Base-by-base conservation (phyloP, 2,113 vertebrate genomes). In the Chelonoidis abingdonii region DNA sequence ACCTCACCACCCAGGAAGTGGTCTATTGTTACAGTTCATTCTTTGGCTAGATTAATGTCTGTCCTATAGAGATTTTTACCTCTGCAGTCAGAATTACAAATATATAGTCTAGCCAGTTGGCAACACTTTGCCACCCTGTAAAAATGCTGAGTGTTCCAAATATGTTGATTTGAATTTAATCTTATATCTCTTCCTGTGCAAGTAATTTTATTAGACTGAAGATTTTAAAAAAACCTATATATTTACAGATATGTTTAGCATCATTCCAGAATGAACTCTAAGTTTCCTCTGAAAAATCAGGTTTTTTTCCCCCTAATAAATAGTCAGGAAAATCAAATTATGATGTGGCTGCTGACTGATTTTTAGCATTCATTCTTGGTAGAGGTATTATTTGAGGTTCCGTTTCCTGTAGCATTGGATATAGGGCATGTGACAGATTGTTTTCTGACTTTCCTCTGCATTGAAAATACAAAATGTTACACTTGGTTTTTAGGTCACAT, bases 271-370 rank as follows among this genome's bases (percentile, higher is more conserved):
- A 78, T 62, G 41, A 65, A 47, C 4, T 6, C 4, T 13, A 53
- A 1, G 49, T 69, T 65, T 65, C 52, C 22, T 38, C 38, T 91
- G 53, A 80, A 47, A 92, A 19, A 84, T 83, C 27, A 54, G 8
- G 11, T 2, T 62, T 81, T 91, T 96, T 88, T 91, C 89, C 79
- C 80, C 83, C 57, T 83, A 41, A 31, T 82, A 87, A 94, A 87
- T 38, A 78, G 81, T 89, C 62, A 89, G 84, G 14, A 90, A 50
- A 53, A 38, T 57, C 4, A 80, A 87, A 11, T 78, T 2, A 31
- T 53, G 16, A 41, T 3, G n/a, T 41, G 25, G 5, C 17, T 38
- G 62, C 38, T 69, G 6, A 41, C 38, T 50, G 41, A 52, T 52
- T 90, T 84, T 53, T 4, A 6, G 31, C 80, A 6, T 49, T 4